Evolutionary conservation across 2,113 vertebrate genomes (phyloP).

Genomic region (Serinus canaria): DNA sequence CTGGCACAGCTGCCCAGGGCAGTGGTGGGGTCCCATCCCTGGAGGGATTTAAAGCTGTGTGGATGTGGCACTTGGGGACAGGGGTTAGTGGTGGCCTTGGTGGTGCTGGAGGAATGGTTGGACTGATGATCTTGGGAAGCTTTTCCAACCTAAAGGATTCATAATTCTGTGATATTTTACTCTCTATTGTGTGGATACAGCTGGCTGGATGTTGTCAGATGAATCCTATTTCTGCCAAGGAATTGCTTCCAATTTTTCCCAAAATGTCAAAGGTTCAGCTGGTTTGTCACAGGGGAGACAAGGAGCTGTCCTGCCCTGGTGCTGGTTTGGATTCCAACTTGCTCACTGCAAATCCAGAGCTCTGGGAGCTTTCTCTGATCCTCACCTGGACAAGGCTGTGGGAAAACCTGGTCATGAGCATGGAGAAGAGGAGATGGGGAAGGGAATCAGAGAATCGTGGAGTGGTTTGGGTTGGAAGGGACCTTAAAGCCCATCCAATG

Average conservation of each 20-base stretch:
- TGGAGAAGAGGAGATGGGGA: background rate
- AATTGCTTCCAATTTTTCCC: background rate
- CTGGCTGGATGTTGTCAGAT: background rate
- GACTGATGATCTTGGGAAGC: background rate
- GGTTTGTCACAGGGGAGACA: background rate
- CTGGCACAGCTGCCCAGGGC: background rate
- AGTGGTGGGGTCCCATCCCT: background rate
- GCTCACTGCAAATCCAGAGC: background rate
- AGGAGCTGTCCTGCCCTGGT: background rate
- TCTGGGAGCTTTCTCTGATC: background rate
- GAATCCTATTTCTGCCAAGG: background rate
- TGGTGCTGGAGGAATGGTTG: background rate
- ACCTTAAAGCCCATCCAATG: background rate
- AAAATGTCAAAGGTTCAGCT: background rate
- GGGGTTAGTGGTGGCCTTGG: background rate
- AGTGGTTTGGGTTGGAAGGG: background rate
- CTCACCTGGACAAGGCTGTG: background rate
- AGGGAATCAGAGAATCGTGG: background rate
- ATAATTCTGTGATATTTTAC: background rate
- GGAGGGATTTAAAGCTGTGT: background rate
- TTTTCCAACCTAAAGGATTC: background rate
- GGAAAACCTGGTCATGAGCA: background rate
- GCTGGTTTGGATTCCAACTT: background rate
- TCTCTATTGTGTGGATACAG: rapidly evolving
- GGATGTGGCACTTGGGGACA: background rate